A percentile compares a stretch with the other conserved stretches of the same genome.
phyloP scores from a whole-genome alignment of 2,113 vertebrate species.

The Pithys albifrons region DNA sequence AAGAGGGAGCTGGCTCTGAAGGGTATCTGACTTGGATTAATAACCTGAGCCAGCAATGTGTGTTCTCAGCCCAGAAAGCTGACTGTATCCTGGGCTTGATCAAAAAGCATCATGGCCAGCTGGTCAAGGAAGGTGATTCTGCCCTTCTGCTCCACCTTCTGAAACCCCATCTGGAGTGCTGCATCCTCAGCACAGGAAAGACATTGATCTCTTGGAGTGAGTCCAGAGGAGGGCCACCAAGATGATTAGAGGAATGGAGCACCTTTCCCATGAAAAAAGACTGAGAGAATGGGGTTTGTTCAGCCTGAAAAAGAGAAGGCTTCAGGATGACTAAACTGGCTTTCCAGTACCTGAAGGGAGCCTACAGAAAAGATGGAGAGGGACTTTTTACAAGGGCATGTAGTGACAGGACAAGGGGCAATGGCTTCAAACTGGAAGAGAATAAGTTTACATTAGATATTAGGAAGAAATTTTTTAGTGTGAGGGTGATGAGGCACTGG shows the following conservation, averaged over 20 bases:
- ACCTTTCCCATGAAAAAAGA: neutral
- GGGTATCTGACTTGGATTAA: neutral
- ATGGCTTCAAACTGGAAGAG: neutral
- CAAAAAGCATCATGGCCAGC: accelerated
- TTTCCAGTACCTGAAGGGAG: neutral
- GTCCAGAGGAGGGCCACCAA: neutral
- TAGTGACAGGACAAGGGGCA: neutral
- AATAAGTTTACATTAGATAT: neutral
- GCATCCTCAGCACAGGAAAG: too few species aligned
- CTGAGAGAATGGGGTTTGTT: neutral
- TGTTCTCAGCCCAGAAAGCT: neutral
- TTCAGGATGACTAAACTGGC: accelerated
- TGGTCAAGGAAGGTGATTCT: neutral
- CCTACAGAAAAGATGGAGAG: neutral
- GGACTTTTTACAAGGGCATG: too few species aligned
- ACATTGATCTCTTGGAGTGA: neutral
- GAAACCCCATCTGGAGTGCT: neutral
- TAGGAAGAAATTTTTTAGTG: neutral
- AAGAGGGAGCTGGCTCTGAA: neutral
- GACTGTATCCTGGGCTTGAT: neutral
- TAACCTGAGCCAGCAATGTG: neutral
- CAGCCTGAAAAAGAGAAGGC: neutral
- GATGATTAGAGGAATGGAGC: neutral
- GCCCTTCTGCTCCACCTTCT: neutral
- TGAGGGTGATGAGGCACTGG: neutral